Conservation (phyloP, 2,888 invertebrate genomes). For the Empis stercorea region DNA sequence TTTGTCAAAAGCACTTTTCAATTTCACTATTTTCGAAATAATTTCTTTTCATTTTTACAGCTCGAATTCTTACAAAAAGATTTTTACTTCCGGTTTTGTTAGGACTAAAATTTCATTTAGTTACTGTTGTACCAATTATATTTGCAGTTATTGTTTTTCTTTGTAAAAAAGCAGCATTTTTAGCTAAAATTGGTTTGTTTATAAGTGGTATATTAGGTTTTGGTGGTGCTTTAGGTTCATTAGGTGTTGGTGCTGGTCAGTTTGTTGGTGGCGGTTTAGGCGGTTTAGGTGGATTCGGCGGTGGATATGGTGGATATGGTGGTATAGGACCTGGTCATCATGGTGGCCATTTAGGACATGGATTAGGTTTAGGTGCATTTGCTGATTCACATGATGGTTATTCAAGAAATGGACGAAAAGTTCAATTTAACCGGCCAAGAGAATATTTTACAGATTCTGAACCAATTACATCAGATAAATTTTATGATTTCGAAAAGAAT, state of each 20-base stretch:
- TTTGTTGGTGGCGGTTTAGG: constrained; percentile 9
- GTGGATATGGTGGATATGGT: constrained; percentile 11
- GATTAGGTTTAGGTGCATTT: constrained; percentile 21
- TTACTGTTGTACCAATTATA: constrained; percentile 58
- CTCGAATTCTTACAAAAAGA: constrained; percentile 54
- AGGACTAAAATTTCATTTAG: constrained; percentile 67
- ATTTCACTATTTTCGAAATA: too few relatives aligned
- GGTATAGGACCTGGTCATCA: constrained; percentile 9
- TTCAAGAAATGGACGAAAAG: constrained; percentile 20
- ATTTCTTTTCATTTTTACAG: constrained; percentile 40
- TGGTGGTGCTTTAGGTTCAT: constrained; percentile 30
- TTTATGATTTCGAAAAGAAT: constrained; percentile 32
- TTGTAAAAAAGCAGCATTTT: constrained; percentile 62
- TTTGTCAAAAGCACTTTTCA: not conserved
- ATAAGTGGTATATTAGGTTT: constrained; percentile 55
- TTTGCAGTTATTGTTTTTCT: constrained; percentile 57
- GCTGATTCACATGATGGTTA: constrained; percentile 17
- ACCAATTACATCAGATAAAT: constrained; percentile 21
- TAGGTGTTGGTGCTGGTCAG: constrained; percentile 25
- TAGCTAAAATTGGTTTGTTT: constrained; percentile 61
- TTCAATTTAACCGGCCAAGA: constrained; percentile 25
- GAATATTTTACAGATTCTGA: constrained; percentile 12
- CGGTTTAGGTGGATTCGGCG: constrained; percentile 7
- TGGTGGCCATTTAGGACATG: constrained; percentile 21
- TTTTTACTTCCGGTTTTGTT: constrained; percentile 64